Evolutionary conservation across 2,113 vertebrate genomes (phyloP).

Genomic region (Nesogale talazaci): DNA sequence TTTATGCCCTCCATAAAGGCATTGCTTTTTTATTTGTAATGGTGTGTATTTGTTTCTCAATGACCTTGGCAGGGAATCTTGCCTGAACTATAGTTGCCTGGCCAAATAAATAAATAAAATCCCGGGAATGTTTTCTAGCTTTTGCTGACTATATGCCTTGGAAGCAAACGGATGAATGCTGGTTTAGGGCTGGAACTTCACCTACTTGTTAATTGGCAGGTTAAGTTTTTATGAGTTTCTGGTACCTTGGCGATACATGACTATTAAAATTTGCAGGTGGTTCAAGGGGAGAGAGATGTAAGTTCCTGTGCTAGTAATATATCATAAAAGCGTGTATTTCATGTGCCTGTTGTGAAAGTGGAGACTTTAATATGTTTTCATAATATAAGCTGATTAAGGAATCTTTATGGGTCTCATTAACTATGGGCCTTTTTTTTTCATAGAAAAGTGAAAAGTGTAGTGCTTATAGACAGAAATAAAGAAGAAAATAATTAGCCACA

Average conservation of each 20-base stretch:
- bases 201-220: conserved; percentile 90
- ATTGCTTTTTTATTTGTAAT: background rate
- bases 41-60: conserved; percentile 53
- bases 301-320: conserved; percentile 87
- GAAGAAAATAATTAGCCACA: conserved; percentile 84
- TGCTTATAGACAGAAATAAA: conserved; percentile 79
- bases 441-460: conserved; percentile 83
- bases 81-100: conserved; percentile 35
- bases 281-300: conserved; percentile 85
- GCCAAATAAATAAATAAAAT: conserved; percentile 14
- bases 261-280: conserved; percentile 93
- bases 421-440: conserved; percentile 74
- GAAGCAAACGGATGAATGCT: conserved; percentile 85
- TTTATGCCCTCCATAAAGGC: background rate
- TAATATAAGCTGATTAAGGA: conserved; percentile 87
- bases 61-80: conserved; percentile 20
- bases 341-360: conserved; percentile 86
- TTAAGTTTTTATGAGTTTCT: conserved; percentile 91
- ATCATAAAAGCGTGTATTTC: conserved; percentile 89
- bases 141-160: conserved; percentile 83
- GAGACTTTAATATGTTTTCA: conserved; percentile 87
- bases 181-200: conserved; percentile 83
- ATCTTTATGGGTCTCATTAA: conserved; percentile 90
- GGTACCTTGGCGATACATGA: conserved; percentile 89
- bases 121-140: conserved; percentile 76